Evolutionary conservation across 2,113 vertebrate species (phyloP).

Genomic region (Fulica atra): DNA sequence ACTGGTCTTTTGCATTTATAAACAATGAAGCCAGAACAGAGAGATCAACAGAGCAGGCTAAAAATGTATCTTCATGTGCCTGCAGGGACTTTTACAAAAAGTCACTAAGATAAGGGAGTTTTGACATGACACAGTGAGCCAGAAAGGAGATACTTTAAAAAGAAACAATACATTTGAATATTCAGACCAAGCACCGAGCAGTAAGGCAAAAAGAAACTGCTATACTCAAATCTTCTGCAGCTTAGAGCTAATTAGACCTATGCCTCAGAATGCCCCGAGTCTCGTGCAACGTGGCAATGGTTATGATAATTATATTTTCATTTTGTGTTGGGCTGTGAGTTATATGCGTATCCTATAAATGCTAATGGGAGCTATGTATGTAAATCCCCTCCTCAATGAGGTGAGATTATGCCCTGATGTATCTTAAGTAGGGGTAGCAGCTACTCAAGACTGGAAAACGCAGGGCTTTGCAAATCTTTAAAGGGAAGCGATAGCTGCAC

Average conservation of each 20-base stretch:
- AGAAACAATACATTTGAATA: slow-evolving; percentile 74
- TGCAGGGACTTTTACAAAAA: slow-evolving; percentile 65
- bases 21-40: slow-evolving; percentile 70
- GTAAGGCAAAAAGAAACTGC: slow-evolving; percentile 72
- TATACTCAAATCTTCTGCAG: slow-evolving; percentile 71
- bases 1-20: slow-evolving; percentile 56
- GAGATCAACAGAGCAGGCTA: slow-evolving; percentile 72
- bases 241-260: slow-evolving; percentile 78
- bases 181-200: slow-evolving; percentile 68
- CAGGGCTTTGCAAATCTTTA: background rate
- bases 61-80: slow-evolving; percentile 68
- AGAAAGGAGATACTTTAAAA: slow-evolving; percentile 70
- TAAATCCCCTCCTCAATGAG: slow-evolving; percentile 55
- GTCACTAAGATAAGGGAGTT: slow-evolving; percentile 68
- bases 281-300: slow-evolving; percentile 63
- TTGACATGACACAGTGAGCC: slow-evolving; percentile 67
- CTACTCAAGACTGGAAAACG: background rate
- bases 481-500: background rate
- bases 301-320: slow-evolving; percentile 77
- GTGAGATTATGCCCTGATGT: slow-evolving; percentile 50
- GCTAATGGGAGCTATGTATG: slow-evolving; percentile 57
- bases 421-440: slow-evolving; percentile 59
- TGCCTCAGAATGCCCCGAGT: slow-evolving; percentile 62
- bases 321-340: slow-evolving; percentile 61
- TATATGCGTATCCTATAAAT: slow-evolving; percentile 55